Evolutionary conservation across 2,113 vertebrate genomes (phyloP).

Genomic region (Phrynosoma platyrhinos): DNA sequence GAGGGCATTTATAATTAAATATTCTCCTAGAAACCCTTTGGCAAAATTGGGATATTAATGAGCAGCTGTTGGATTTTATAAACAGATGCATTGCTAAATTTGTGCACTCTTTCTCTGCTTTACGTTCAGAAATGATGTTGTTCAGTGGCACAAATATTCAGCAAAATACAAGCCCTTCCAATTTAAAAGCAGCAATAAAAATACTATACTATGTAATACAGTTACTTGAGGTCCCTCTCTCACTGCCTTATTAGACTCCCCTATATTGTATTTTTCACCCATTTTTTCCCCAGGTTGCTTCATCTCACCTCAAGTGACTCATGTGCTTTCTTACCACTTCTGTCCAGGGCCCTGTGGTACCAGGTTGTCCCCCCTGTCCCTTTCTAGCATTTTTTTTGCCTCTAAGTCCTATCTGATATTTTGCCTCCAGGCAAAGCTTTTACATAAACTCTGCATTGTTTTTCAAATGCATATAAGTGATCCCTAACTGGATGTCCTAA

Average conservation of each 20-base stretch:
- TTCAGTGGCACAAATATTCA: neutral
- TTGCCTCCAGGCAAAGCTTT: too few species aligned
- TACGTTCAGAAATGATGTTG: neutral
- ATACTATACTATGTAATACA: neutral
- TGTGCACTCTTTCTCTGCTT: neutral
- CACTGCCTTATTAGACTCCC: neutral
- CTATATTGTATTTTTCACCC: neutral
- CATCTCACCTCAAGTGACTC: neutral
- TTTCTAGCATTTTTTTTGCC: neutral
- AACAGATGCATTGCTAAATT: neutral
- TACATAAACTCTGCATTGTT: neutral
- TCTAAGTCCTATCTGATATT: neutral
- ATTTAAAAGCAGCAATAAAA: neutral
- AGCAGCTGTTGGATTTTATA: constrained; percentile 3
- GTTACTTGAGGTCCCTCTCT: neutral
- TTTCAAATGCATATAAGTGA: neutral
- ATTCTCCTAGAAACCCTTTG: neutral
- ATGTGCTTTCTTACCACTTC: neutral
- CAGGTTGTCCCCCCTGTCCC: neutral
- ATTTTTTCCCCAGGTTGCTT: too few species aligned
- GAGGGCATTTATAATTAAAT: neutral
- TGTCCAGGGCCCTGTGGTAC: neutral
- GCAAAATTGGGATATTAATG: neutral
- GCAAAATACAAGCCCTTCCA: neutral
- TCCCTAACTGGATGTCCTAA: neutral